Conservation (phyloP, 30 jellyfish, hydroid and myxozoan genomes). For the Hydractinia echinata region DNA sequence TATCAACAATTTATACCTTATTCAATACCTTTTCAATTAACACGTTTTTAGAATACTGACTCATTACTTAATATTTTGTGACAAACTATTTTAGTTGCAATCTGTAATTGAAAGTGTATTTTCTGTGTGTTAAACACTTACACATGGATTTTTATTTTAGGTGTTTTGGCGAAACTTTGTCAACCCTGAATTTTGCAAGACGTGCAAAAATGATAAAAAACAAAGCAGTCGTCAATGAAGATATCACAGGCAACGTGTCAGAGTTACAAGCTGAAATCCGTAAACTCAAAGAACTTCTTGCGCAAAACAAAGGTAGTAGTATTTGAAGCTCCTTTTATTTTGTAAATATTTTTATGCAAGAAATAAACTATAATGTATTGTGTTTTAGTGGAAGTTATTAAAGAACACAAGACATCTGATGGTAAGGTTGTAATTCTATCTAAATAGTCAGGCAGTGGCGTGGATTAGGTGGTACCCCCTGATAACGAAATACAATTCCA, state of each 20-base stretch:
- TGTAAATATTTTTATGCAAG: not conserved
- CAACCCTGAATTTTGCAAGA: conserved; percentile 95
- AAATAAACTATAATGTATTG: no score
- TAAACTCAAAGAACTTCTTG: conserved; percentile 70
- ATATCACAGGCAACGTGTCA: conserved; percentile 87
- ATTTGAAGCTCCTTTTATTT: no score
- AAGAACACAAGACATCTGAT: no score
- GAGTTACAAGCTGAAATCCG: conserved; percentile 90
- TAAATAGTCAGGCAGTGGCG: no score
- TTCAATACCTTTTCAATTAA: no score
- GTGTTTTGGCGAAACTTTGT: conserved; percentile 96
- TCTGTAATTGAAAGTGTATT: not conserved
- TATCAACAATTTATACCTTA: no score
- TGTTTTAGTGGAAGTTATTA: no score
- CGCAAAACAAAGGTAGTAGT: conserved; percentile 56
- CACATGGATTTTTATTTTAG: conserved; percentile 29
- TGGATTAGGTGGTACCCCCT: no score
- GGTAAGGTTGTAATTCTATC: no score
- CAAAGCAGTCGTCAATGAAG: conserved; percentile 96
- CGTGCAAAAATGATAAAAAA: conserved; percentile 97
- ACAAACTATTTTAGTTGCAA: no score
- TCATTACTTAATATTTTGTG: not conserved
- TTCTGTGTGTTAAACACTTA: not conserved
- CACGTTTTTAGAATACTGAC: not conserved
- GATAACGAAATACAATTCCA: no score